Evolutionary conservation across 2,888 invertebrate species (phyloP).

Genomic region (Orthonychiurus folsomi): DNA sequence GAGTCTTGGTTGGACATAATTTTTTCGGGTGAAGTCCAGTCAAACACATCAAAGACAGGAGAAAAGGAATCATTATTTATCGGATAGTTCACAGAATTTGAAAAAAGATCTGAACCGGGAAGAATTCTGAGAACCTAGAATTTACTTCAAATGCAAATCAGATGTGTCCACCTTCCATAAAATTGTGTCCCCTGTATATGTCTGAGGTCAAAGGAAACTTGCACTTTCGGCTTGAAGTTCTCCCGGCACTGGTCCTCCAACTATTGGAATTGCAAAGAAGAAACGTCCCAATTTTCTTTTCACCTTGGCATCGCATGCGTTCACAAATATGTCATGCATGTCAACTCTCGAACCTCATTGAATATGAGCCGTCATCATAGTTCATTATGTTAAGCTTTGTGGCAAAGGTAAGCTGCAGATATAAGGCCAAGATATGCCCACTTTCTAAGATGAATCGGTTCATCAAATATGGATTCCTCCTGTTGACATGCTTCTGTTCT

Average conservation of each 20-base stretch:
- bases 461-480: not conserved
- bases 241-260: too few species aligned
- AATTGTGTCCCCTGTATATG: too few species aligned
- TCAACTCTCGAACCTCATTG: not conserved
- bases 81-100: not conserved
- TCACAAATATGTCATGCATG: slow-evolving; percentile 1
- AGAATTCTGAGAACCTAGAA: too few species aligned
- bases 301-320: not conserved
- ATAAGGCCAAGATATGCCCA: not conserved
- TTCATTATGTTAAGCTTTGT: not conserved
- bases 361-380: not conserved
- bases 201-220: too few species aligned
- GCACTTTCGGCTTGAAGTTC: too few species aligned
- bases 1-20: slow-evolving; percentile 27
- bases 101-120: too few species aligned
- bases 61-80: slow-evolving; percentile 33
- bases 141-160: too few species aligned
- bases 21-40: slow-evolving; percentile 31
- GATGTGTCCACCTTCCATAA: too few species aligned
- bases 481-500: too few species aligned
- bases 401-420: not conserved
- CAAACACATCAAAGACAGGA: slow-evolving; percentile 35
- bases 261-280: too few species aligned
- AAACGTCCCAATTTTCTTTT: not conserved
- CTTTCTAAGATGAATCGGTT: not conserved